A percentile compares a stretch with the other conserved stretches of the same genome.
These are phyloP conservation scores for Malthinus flaveolus DNA, from an alignment of 2,888 invertebrate genomes.

Conservation along the genomic window DNA sequence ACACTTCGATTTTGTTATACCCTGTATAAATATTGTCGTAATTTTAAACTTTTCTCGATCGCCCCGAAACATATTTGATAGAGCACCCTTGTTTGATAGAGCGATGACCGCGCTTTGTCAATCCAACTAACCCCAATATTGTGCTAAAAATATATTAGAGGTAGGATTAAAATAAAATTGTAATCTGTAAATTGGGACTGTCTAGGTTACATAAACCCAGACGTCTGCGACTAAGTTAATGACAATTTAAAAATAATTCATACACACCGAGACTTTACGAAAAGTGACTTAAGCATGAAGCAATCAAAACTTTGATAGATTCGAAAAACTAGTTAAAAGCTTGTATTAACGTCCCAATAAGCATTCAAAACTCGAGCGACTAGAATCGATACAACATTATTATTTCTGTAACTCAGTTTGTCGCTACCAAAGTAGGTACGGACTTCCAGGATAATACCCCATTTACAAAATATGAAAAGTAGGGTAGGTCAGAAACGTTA, in stretches of 20 bases:
- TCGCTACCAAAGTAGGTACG: too few relatives aligned
- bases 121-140: conserved; percentile 26
- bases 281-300: neutral
- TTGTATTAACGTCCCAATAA: too few relatives aligned
- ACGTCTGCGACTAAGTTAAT: conserved; percentile 11
- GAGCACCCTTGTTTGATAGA: conserved; percentile 21
- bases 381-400: too few relatives aligned
- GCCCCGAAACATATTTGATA: neutral
- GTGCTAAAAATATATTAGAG: conserved; percentile 26
- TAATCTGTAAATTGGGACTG: conserved; percentile 22
- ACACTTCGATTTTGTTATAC: neutral
- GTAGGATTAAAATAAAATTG: conserved; percentile 26
- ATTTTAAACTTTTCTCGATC: neutral
- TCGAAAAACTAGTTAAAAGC: neutral
- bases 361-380: too few relatives aligned
- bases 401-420: too few relatives aligned
- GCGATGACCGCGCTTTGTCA: conserved; percentile 30
- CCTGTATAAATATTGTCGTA: neutral
- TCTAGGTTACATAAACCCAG: conserved; percentile 22
- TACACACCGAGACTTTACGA: neutral
- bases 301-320: too few relatives aligned
- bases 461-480: too few relatives aligned
- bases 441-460: too few relatives aligned
- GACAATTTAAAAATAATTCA: conserved; percentile 22
- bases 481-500: too few relatives aligned